These are phyloP conservation scores for Actenoides lindsayi DNA, from an alignment of 2,113 vertebrate genomes.

Conservation along the genomic window DNA sequence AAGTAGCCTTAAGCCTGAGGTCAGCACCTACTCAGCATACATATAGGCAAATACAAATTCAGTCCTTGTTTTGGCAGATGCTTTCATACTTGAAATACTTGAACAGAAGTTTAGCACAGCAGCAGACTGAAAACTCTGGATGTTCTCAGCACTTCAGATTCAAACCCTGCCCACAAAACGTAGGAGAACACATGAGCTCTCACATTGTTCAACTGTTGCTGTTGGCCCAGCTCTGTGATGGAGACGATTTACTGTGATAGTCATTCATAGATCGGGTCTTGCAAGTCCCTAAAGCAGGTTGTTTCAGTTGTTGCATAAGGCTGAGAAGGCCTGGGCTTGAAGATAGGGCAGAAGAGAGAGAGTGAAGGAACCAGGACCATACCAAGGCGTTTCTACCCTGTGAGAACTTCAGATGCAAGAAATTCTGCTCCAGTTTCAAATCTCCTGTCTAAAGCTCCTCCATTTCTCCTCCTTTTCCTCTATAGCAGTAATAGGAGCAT, in stretches of 20 bases:
- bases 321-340: background rate
- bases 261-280: background rate
- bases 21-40: background rate
- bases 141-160: background rate
- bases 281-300: background rate
- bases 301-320: fast-evolving
- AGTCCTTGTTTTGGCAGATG: background rate
- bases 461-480: background rate
- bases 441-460: background rate
- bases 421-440: background rate
- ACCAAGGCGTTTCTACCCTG: background rate
- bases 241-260: background rate
- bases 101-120: background rate
- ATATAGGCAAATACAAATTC: background rate
- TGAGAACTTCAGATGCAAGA: background rate
- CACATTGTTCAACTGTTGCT: background rate
- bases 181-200: background rate
- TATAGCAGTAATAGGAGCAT: background rate
- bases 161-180: background rate
- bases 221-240: background rate
- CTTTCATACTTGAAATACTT: background rate
- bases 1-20: background rate
- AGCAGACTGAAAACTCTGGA: background rate
- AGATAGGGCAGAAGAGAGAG: background rate
- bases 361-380: background rate